A percentile compares a stretch with the other conserved stretches of the same genome.
Conservation (phyloP, 2,888 invertebrate genomes). For the Tetragonisca angustula region DNA sequence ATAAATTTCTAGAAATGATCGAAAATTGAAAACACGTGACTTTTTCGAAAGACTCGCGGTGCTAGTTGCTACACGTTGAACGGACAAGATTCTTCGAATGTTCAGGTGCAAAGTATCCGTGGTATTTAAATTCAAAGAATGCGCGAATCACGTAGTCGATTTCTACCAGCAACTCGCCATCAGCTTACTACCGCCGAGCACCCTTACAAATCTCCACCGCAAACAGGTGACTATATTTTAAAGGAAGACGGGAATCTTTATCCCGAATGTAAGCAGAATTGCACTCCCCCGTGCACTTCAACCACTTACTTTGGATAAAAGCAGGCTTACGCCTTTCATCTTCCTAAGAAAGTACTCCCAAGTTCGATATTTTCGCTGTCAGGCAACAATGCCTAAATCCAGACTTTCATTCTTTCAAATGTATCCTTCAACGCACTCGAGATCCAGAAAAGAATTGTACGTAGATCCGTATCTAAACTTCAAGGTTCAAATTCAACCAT, state of each 20-base stretch:
- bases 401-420: background rate
- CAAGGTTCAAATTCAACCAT: background rate
- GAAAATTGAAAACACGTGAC: background rate
- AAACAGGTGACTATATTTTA: conserved; percentile 25
- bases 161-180: conserved; percentile 13
- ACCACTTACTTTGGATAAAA: background rate
- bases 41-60: background rate
- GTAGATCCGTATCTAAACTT: too few species aligned
- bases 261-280: conserved; percentile 10
- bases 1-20: background rate
- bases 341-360: background rate
- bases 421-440: background rate
- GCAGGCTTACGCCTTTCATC: conserved; percentile 1
- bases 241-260: background rate
- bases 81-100: background rate
- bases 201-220: conserved; percentile 15
- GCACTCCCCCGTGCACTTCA: background rate
- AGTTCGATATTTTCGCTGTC: background rate
- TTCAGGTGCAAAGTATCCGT: conserved; percentile 4
- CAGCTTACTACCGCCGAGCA: conserved; percentile 11
- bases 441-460: background rate
- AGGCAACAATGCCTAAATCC: background rate
- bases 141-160: background rate
- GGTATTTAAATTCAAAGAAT: conserved; percentile 12
- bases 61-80: background rate